phyloP scores from a whole-genome alignment of 2,888 invertebrate species.

The Drosophila niveifrons region DNA sequence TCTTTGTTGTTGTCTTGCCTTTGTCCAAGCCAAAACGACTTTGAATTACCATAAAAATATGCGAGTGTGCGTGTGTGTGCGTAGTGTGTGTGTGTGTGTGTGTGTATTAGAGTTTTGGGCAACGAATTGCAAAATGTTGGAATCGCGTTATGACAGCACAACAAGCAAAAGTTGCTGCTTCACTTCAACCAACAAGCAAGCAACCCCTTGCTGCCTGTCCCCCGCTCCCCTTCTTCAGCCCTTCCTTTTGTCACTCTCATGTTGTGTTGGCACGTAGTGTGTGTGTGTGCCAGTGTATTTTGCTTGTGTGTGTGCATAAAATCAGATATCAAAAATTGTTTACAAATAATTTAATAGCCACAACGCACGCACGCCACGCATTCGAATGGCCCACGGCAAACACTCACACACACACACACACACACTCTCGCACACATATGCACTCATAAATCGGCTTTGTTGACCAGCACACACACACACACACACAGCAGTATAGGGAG shows the following conservation, averaged over 20 bases:
- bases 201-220: not conserved
- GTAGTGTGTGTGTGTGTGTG: slow-evolving; percentile 11
- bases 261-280: slow-evolving; percentile 13
- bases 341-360: slow-evolving; percentile 79
- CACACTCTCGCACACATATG: slow-evolving; percentile 31
- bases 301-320: slow-evolving; percentile 62
- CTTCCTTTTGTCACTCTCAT: slow-evolving; percentile 23
- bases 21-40: slow-evolving; percentile 48
- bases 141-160: slow-evolving; percentile 62
- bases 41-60: slow-evolving; percentile 62
- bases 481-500: slow-evolving; percentile 27
- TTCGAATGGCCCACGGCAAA: slow-evolving; percentile 55
- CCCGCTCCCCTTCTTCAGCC: not conserved
- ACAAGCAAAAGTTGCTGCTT: slow-evolving; percentile 42
- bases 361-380: slow-evolving; percentile 71
- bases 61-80: slow-evolving; percentile 3
- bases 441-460: slow-evolving; percentile 57
- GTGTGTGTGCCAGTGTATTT: slow-evolving; percentile 22
- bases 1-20: slow-evolving; percentile 2
- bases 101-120: slow-evolving; percentile 42
- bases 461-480: slow-evolving; percentile 56
- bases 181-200: slow-evolving; percentile 2
- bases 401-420: slow-evolving; percentile 28
- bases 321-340: slow-evolving; percentile 80
- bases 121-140: slow-evolving; percentile 56